Conservation (phyloP, 2,113 vertebrate species). For the Gadus macrocephalus region DNA sequence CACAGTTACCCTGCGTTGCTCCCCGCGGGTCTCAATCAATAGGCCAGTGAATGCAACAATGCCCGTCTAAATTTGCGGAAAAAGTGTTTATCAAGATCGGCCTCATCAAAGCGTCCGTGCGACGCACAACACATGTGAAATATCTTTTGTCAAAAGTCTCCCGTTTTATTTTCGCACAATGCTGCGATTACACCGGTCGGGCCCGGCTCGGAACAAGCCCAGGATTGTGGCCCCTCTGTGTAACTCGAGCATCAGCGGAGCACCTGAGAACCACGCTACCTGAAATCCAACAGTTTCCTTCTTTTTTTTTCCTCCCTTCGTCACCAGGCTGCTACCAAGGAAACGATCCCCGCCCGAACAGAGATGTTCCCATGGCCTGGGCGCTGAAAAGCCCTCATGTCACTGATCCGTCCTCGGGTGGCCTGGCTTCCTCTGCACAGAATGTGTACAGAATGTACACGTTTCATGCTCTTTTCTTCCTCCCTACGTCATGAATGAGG, state of each 20-base stretch:
- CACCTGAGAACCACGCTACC: conserved; percentile 45
- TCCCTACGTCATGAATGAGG: conserved; percentile 6
- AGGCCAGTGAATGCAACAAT: too few relatives aligned
- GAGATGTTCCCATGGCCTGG: not conserved
- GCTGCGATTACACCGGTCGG: not conserved
- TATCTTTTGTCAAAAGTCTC: too few relatives aligned
- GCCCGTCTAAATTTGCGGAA: too few relatives aligned
- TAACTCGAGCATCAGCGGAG: conserved; percentile 52
- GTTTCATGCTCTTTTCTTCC: conserved; percentile 3
- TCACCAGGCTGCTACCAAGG: conserved; percentile 15
- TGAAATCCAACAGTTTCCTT: conserved; percentile 42
- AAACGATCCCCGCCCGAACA: conserved; percentile 21
- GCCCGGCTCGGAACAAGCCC: conserved; percentile 39
- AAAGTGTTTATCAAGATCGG: too few relatives aligned
- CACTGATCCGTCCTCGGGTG: not conserved
- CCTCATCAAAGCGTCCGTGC: too few relatives aligned
- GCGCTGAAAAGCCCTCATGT: not conserved
- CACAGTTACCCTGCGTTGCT: not conserved
- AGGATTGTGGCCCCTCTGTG: conserved; percentile 40
- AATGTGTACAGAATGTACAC: conserved; percentile 21
- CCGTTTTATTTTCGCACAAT: too few relatives aligned
- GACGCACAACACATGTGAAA: too few relatives aligned
- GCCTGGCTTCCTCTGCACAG: conserved; percentile 9
- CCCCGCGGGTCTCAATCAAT: too few relatives aligned
- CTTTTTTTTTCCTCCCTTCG: conserved; percentile 26